A percentile compares a stretch with the other conserved stretches of the same genome.
Conservation (phyloP, 2,797 vertebrate species). For the Sebastes steindachneri region DNA sequence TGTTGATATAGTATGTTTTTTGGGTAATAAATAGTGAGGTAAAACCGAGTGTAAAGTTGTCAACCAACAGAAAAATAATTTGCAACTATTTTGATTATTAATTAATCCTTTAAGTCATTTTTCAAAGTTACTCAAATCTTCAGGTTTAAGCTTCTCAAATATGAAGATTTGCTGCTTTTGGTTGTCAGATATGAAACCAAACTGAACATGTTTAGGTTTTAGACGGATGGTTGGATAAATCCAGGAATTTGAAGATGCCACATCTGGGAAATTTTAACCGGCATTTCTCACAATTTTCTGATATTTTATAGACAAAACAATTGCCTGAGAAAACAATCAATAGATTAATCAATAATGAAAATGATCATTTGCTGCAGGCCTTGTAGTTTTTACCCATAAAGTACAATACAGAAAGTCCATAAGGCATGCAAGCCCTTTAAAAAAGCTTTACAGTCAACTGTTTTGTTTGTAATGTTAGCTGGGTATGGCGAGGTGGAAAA, state of each 20-base stretch:
- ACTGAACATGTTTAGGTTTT: no score
- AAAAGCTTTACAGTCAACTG: accelerated
- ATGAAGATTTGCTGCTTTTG: not conserved
- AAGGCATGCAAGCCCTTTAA: not conserved
- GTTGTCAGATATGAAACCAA: not conserved
- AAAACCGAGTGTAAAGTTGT: not conserved
- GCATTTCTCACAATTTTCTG: not conserved
- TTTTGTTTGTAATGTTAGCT: no score
- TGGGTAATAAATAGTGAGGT: not conserved
- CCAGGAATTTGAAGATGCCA: not conserved
- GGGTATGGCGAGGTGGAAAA: no score
- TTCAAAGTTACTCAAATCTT: not conserved
- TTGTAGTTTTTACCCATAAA: not conserved
- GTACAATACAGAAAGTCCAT: not conserved
- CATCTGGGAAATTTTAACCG: accelerated
- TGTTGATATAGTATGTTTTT: not conserved
- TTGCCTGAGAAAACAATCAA: not conserved
- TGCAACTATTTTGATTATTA: not conserved
- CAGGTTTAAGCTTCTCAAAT: not conserved
- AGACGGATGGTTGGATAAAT: not conserved
- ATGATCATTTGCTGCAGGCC: accelerated
- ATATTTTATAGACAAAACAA: not conserved
- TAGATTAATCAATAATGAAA: not conserved
- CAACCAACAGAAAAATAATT: not conserved
- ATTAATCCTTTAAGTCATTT: not conserved